Percentiles rank a stretch among this genome's conserved stretches.
phyloP scores from a whole-genome alignment of 2,113 vertebrate genomes.

The Phalacrocorax aristotelis region DNA sequence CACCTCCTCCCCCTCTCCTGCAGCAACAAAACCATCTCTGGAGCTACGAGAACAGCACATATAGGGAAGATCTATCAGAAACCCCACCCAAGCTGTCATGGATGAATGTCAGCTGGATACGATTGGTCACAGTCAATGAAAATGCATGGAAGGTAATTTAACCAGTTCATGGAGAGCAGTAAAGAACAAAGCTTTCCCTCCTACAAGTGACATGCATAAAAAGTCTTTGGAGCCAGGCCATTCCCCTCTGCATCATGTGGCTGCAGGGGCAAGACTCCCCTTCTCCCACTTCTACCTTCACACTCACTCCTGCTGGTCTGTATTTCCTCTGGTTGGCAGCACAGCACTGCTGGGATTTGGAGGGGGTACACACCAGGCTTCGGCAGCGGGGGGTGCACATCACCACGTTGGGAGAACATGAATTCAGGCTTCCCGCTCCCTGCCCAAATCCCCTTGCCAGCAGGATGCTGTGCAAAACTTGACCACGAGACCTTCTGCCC shows the following conservation, averaged over 20 bases:
- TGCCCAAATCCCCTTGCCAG: not conserved
- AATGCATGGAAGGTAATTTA: not conserved
- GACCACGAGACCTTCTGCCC: not conserved
- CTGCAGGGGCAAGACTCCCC: fast-evolving
- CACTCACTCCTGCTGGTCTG: not conserved
- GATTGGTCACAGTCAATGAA: not conserved
- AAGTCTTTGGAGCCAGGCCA: not conserved
- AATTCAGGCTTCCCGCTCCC: fast-evolving
- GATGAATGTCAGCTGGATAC: not conserved
- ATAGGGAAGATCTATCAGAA: not conserved
- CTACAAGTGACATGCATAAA: not conserved
- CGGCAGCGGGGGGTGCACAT: fast-evolving
- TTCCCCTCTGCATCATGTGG: not conserved
- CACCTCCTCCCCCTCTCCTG: not conserved
- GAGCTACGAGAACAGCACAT: not conserved
- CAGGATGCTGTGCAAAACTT: not conserved
- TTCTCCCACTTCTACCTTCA: not conserved
- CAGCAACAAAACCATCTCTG: not conserved
- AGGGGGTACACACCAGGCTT: fast-evolving
- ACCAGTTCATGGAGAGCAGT: not conserved
- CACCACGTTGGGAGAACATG: fast-evolving
- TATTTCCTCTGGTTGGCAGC: fast-evolving
- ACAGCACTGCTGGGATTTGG: fast-evolving
- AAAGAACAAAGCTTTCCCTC: not conserved
- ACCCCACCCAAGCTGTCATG: not conserved